Percentiles rank a stretch among this genome's conserved stretches.
Evolutionary conservation across 1,140 invertebrate genomes (phyloP).

Genomic region (Reticulitermes speratus): DNA sequence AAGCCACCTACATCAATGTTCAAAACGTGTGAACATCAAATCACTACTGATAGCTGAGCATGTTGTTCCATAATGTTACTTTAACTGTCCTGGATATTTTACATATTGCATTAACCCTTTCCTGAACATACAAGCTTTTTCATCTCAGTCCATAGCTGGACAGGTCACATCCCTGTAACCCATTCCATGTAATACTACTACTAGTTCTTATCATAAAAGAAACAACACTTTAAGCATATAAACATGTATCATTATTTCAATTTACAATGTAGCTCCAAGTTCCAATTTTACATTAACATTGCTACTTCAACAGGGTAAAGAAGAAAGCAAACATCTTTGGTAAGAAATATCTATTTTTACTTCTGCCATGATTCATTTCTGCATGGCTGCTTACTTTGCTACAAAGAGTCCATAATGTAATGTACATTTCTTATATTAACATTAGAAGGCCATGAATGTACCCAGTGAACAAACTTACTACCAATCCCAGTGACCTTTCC

Average conservation of each 20-base stretch:
- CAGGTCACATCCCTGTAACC: neutral
- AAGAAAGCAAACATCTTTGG: constrained; percentile 12
- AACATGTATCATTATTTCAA: constrained; percentile 10
- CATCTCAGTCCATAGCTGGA: neutral
- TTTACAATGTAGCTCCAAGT: neutral
- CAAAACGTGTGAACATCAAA: neutral
- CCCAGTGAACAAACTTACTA: neutral
- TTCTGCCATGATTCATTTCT: neutral
- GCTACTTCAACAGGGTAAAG: neutral
- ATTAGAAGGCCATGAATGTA: constrained; percentile 18
- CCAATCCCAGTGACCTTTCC: neutral
- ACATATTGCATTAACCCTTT: neutral
- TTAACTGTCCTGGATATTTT: neutral
- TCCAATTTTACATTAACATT: neutral
- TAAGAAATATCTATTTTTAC: constrained; percentile 3
- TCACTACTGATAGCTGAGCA: neutral
- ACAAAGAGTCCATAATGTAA: neutral
- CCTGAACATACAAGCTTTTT: neutral
- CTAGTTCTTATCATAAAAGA: constrained; percentile 6
- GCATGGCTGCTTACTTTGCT: neutral
- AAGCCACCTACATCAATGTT: neutral
- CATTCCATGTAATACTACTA: neutral
- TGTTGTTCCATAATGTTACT: no score
- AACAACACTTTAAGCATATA: constrained; percentile 3
- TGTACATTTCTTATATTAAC: neutral